Evolutionary conservation across 2,888 invertebrate species (phyloP), one percentile per base, ranked within the genome.

Genomic region (Invenusta paracnida): DNA sequence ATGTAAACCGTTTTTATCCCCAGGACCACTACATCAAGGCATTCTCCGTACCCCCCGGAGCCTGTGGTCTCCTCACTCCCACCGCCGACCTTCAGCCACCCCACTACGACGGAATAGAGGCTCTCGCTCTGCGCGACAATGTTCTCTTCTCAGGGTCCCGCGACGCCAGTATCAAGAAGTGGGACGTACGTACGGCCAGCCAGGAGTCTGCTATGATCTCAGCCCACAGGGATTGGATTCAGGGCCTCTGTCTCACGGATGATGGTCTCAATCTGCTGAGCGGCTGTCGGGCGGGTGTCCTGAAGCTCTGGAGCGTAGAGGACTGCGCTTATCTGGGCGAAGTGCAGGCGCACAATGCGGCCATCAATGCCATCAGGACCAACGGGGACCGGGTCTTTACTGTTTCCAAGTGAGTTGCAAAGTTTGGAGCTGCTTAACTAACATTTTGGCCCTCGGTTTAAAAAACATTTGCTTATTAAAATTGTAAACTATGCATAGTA

Each of bases 61-160:
- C 91, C 48, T 90, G 89, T 17, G 91, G 91, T 25, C n/a, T 93
- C 88, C 91, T 93, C 83, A 91, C 92, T 89, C 94, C 93, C 88
- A 92, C 94, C 31, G 93, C 94, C 85, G 93, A 94, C 89, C 92
- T 95, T 86, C 94, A 94, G 88, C 96, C 96, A 17, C 96, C 96
- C 1, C 96, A 96, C 92, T 96, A 96, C 91, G 96, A 96, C 91
- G 96, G 96, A 29, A 95, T 96, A 85, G 95, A 96, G 90, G 94
- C 95, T 79, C 92, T 96, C 82, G 94, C 94, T 31, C 92, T 95
- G 84, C 91, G 92, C 87, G 94, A 93, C 31, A 93, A 93, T 88
- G 93, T 93, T 23, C 92, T 96, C 27, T 96, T 95, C 93, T 95
- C 95, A 89, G 96, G 95, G 67, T 95, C 95, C 1, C 92, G 96